Conservation (phyloP, 2,888 invertebrate genomes). For the Drosophila nigricruria region DNA sequence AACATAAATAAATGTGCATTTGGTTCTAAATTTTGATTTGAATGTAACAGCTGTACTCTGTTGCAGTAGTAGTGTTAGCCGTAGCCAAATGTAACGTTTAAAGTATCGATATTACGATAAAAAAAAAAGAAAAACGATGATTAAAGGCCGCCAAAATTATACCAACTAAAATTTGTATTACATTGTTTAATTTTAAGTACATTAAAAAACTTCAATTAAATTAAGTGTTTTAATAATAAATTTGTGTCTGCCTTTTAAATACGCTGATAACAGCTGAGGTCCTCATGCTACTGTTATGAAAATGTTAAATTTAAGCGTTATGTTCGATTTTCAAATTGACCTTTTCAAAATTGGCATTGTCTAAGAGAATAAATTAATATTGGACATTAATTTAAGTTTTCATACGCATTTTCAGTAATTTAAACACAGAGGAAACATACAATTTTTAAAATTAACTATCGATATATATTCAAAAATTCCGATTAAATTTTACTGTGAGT, state of each 20-base stretch:
- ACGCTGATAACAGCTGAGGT: too few relatives aligned
- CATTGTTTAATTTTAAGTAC: too few relatives aligned
- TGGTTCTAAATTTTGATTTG: neutral
- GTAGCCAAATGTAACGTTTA: neutral
- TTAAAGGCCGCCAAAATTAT: neutral
- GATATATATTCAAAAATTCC: neutral
- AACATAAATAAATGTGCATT: neutral
- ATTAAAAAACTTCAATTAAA: too few relatives aligned
- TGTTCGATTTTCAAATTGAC: neutral
- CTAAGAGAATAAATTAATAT: neutral
- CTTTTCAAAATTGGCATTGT: neutral
- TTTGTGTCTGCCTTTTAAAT: too few relatives aligned
- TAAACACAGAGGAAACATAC: neutral
- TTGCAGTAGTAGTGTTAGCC: neutral
- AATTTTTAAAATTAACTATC: neutral
- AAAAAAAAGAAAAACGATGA: neutral
- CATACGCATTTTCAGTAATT: neutral
- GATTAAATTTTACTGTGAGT: neutral
- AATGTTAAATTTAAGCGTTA: too few relatives aligned
- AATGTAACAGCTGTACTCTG: slow-evolving; percentile 3
- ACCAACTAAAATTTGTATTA: too few relatives aligned
- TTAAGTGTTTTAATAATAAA: too few relatives aligned
- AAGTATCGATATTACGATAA: neutral
- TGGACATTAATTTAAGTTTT: neutral
- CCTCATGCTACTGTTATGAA: too few relatives aligned